Conservation (phyloP, 2,797 vertebrate genomes). For the Lepus oiostolus region DNA sequence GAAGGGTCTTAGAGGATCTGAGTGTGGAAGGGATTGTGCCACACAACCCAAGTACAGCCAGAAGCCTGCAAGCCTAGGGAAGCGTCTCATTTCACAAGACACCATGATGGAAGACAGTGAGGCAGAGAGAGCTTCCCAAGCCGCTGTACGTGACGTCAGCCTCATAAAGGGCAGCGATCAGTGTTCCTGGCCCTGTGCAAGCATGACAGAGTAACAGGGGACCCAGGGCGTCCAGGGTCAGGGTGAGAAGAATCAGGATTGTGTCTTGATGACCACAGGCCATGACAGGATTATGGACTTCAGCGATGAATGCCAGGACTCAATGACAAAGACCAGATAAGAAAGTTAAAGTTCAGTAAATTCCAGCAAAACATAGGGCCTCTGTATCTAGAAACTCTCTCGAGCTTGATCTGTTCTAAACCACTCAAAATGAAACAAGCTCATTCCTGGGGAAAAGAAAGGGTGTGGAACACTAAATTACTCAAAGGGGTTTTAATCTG, state of each 20-base stretch:
- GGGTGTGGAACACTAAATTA: background rate
- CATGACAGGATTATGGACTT: background rate
- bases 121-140: background rate
- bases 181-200: background rate
- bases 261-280: background rate
- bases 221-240: background rate
- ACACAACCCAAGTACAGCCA: background rate
- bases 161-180: background rate
- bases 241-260: slow-evolving; percentile 9
- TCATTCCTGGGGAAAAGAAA: slow-evolving; percentile 40
- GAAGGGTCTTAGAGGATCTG: background rate
- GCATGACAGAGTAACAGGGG: background rate
- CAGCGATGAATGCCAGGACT: slow-evolving; percentile 40
- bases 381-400: slow-evolving; percentile 40
- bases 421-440: slow-evolving; percentile 37
- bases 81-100: slow-evolving; percentile 10
- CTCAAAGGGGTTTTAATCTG: slow-evolving; percentile 1
- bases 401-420: slow-evolving; percentile 51
- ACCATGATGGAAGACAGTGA: background rate
- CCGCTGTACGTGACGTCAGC: background rate
- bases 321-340: slow-evolving; percentile 54
- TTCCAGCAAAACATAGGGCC: slow-evolving; percentile 20
- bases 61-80: background rate
- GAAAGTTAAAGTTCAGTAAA: slow-evolving; percentile 19
- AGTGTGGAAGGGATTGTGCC: background rate